phyloP scores from a whole-genome alignment of 2,797 vertebrate genomes.

The Anguilla marmorata region DNA sequence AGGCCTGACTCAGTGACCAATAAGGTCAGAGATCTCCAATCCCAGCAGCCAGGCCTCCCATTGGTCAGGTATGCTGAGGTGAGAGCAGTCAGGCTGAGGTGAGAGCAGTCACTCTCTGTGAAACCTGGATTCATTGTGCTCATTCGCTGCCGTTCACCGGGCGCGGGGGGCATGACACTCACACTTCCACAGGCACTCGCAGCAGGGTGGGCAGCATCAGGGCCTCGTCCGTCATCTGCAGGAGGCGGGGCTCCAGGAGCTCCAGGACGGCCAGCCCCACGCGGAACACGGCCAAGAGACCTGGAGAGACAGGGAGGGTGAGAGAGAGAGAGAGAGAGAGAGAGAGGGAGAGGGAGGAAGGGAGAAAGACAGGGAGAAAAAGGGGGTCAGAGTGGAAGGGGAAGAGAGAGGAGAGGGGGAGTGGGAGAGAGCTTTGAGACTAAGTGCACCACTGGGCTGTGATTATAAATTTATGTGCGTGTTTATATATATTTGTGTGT shows the following conservation, averaged over 20 bases:
- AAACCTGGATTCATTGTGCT: not conserved
- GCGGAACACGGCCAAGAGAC: constrained; percentile 65
- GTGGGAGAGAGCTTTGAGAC: not conserved
- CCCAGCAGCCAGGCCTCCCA: not conserved
- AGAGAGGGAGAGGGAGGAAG: no score
- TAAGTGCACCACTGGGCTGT: not conserved
- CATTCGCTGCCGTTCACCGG: not conserved
- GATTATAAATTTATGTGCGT: no score
- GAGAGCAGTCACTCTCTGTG: not conserved
- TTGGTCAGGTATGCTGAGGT: not conserved
- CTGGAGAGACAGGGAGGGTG: constrained; percentile 47
- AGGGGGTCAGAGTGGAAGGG: not conserved
- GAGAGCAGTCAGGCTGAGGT: not conserved
- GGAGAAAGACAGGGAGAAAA: not conserved
- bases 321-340: not conserved
- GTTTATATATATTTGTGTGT: no score
- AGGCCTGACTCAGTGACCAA: not conserved
- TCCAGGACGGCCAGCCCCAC: constrained; percentile 66
- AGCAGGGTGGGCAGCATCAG: constrained; percentile 65
- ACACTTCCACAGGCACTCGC: constrained; percentile 71
- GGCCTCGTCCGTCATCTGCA: constrained; percentile 66
- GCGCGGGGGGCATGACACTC: constrained; percentile 44
- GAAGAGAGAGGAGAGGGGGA: not conserved
- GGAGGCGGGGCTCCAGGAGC: constrained; percentile 67
- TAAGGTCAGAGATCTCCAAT: not conserved